Base-by-base conservation (phyloP, 2,113 vertebrate genomes). In the Gadus macrocephalus region DNA sequence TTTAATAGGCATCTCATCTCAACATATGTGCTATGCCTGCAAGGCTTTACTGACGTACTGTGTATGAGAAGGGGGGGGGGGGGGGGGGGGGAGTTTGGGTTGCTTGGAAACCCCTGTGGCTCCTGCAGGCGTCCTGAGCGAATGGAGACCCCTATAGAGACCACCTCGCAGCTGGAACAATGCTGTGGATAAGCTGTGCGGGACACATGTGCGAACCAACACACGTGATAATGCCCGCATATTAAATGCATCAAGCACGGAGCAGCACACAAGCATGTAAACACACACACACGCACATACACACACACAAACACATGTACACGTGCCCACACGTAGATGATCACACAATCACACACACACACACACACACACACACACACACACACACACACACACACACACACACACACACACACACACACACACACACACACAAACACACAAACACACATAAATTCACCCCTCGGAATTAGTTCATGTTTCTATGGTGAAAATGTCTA, bases 401-500 rank as follows among this genome's bases (percentile, higher is more conserved):
- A 20, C 20, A 20, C 20, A 20, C 20, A 20, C 20, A 20, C 62
- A 62, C 4, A 25, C 19, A 20, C 68, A 71, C 25, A 53, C 38
- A 31, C 14, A 28, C 25, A 25, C 27, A 69, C 35, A 59, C 35
- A 60, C 53, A 64, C 70, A 42, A 5, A 56, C 60, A 69, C 42
- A 64, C 38, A 67, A 9, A 70, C 71, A 35, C 62, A 58, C 64
- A 38, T 53, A 62, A 80, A 79, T 83, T 84, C 58, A 1, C 70
- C 67, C 62, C 79, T 79, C 75, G 77, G 66, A 86, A 82, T 79
- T 81, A 89, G 86, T 90, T 89, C 83, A 86, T 82, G 86, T 90
- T 86, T 90, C 86, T 89, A 85, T 86, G 87, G 84, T 87, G 86
- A 89, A 89, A 77, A 78, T 81, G 71, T 75, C 88, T 91, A 90